Evolutionary conservation across 2,888 invertebrate genomes (phyloP).

Genomic region (Tachina grossa): DNA sequence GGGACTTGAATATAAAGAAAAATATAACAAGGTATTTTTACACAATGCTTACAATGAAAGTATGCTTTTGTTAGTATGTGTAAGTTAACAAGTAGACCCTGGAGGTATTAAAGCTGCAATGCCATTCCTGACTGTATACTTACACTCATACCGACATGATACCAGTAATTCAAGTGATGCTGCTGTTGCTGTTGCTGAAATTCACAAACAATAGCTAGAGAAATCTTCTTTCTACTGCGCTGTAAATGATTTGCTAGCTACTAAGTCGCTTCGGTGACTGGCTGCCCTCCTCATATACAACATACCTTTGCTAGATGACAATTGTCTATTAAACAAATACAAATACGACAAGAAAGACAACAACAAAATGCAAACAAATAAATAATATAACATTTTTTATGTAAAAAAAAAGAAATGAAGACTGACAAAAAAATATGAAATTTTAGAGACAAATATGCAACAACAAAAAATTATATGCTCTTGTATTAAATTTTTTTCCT

Average conservation of each 20-base stretch:
- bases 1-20: slow-evolving; percentile 36
- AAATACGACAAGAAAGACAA: slow-evolving; percentile 62
- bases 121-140: slow-evolving; percentile 51
- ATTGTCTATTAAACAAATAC: slow-evolving; percentile 72
- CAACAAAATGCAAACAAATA: slow-evolving; percentile 60
- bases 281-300: slow-evolving; percentile 39
- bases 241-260: slow-evolving; percentile 21
- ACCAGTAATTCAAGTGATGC: slow-evolving; percentile 28
- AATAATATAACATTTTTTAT: slow-evolving; percentile 58
- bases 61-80: slow-evolving; percentile 17
- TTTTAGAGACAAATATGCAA: slow-evolving; percentile 66
- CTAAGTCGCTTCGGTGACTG: slow-evolving; percentile 43
- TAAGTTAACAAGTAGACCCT: slow-evolving; percentile 69
- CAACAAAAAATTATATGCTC: slow-evolving; percentile 59
- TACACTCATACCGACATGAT: slow-evolving; percentile 7
- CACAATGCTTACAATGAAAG: slow-evolving; percentile 50
- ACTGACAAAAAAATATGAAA: slow-evolving; percentile 31
- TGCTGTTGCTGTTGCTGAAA: slow-evolving; percentile 4
- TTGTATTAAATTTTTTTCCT: slow-evolving; percentile 36
- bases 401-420: neutral
- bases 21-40: slow-evolving; percentile 69
- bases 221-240: slow-evolving; percentile 10
- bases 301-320: slow-evolving; percentile 68
- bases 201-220: slow-evolving; percentile 48
- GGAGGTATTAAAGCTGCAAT: slow-evolving; percentile 69